Evolutionary conservation across 2,797 vertebrate genomes (phyloP), one percentile per base, ranked within the genome.

Genomic region (Hyperoplus lanceolatus): DNA sequence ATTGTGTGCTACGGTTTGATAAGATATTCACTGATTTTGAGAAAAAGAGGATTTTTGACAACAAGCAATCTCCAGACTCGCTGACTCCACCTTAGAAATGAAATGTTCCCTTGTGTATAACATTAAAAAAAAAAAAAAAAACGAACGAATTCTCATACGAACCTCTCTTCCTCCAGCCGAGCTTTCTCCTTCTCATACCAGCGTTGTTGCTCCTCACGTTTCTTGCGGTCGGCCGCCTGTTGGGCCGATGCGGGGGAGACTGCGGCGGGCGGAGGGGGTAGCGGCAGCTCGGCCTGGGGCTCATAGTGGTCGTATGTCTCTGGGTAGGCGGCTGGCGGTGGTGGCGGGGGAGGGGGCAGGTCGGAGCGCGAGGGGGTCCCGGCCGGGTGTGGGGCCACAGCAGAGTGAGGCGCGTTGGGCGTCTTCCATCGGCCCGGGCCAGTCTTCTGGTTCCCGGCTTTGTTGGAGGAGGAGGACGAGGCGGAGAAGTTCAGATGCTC

Each of bases 161-260:
- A 94, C 93, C 93, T 95, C 83, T 99, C 98, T 77, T 99, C 98
- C 77, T 99, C 98, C 66, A 99, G 95, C 4, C 98, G 96, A 0
- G 98, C 98, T 46, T 99, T 99, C 90, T 99, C 98, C 84, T 99
- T 99, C 88, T 99, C 98, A 84, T 99, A 99, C 98, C 98, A 99
- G 73, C 97, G 95, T 88, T 99, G 98, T 87, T 99, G 98, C 85
- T 99, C 98, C 84, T 99, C 98, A 0, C 98, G 92, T 67, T 99
- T 99, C 88, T 96, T 97, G 51, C 97, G 96, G 87, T 99, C 98
- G 0, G 96, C 95, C 0, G 93, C 92, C 71, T 96, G 96, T 70
- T 94, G 76, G 55, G 96, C 97, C 6, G 90, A 82, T 4, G 90
- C 86, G 77, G 97, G 7, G 93, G 93, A 2, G 94, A 96, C 0